These are phyloP conservation scores for Diarsia rubi DNA, from an alignment of 2,888 invertebrate genomes.

Conservation along the genomic window DNA sequence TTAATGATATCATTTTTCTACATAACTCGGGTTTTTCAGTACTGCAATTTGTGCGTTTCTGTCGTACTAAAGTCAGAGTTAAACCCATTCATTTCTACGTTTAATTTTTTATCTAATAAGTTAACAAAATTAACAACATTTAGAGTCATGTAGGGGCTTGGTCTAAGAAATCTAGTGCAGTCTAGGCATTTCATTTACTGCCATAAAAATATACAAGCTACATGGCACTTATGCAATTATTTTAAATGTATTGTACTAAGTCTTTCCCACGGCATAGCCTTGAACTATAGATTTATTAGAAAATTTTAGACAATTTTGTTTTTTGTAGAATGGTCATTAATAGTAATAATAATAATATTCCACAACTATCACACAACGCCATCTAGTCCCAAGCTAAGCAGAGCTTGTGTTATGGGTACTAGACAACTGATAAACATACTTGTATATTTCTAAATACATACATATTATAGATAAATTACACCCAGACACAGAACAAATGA, in stretches of 20 bases:
- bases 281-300: slow-evolving; percentile 18
- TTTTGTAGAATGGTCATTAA: background rate
- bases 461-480: too few relatives aligned
- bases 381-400: too few relatives aligned
- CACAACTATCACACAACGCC: too few relatives aligned
- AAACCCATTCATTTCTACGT: background rate
- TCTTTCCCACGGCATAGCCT: slow-evolving; percentile 50
- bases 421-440: too few relatives aligned
- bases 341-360: too few relatives aligned
- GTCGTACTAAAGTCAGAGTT: background rate
- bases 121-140: slow-evolving; percentile 22
- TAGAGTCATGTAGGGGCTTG: slow-evolving; percentile 22
- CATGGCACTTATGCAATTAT: background rate
- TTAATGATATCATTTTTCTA: background rate
- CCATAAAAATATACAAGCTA: background rate
- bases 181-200: slow-evolving; percentile 14
- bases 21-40: slow-evolving; percentile 14
- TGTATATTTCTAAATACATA: too few relatives aligned
- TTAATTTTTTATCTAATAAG: background rate
- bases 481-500: too few relatives aligned
- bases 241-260: slow-evolving; percentile 42
- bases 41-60: background rate
- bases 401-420: too few relatives aligned
- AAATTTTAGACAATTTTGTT: background rate
- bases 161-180: slow-evolving; percentile 8